Percentiles rank a stretch among this genome's conserved stretches.
phyloP scores from a whole-genome alignment of 2,797 vertebrate genomes.

The Sebastiscus albofasciatus region DNA sequence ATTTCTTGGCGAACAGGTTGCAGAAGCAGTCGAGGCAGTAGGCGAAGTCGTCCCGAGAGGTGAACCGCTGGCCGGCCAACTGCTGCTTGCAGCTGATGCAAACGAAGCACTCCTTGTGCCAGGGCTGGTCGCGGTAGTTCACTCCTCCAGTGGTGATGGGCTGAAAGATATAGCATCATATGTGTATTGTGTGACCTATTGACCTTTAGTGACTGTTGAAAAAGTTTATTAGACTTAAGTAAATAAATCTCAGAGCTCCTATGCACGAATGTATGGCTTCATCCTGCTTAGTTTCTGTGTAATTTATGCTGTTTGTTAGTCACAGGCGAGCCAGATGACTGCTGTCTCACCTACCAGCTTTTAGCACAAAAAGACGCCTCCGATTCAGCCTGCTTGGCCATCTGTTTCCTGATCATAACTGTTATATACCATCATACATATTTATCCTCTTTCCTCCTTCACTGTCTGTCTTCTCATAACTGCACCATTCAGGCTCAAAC shows the following conservation, averaged over 20 bases:
- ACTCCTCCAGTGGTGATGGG: conserved; percentile 93
- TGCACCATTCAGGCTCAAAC: background rate
- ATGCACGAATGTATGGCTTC: background rate
- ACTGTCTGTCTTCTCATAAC: background rate
- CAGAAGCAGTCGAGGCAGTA: conserved; percentile 96
- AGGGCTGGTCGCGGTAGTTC: conserved; percentile 92
- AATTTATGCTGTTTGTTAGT: conserved; percentile 4
- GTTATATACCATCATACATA: background rate
- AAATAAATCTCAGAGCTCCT: background rate
- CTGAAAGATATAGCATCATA: conserved; percentile 65
- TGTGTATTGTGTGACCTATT: background rate
- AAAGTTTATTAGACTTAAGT: background rate
- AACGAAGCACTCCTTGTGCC: conserved; percentile 95
- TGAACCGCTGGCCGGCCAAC: conserved; percentile 92
- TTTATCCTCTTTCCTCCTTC: background rate
- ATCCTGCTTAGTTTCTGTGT: background rate
- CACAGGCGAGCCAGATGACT: conserved; percentile 24
- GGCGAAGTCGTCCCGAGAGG: conserved; percentile 90
- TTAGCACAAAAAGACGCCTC: conserved; percentile 38
- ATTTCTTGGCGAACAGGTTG: conserved; percentile 93
- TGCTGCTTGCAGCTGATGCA: conserved; percentile 93
- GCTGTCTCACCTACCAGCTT: conserved; percentile 19
- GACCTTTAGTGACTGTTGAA: background rate
- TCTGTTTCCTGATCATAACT: conserved; percentile 41
- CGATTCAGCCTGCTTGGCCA: conserved; percentile 36